Percentiles rank a stretch among this genome's conserved stretches.
Conservation (phyloP, 2,888 invertebrate species). For the Leptodirus hochenwartii region DNA sequence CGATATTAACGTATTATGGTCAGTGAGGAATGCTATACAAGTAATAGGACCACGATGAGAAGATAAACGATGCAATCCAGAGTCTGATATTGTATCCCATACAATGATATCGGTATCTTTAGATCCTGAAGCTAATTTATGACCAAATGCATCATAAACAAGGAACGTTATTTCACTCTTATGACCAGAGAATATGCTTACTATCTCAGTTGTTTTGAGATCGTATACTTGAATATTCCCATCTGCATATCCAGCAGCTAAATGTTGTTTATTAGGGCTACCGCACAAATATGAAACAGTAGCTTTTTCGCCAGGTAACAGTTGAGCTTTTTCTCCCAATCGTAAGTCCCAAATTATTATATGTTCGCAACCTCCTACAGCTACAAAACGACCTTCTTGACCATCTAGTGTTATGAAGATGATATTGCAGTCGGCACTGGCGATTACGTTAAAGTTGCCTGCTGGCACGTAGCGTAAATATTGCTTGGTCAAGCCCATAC, state of each 20-base stretch:
- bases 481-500: slow-evolving; percentile 83
- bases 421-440: slow-evolving; percentile 61
- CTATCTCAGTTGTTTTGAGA: slow-evolving; percentile 48
- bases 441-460: slow-evolving; percentile 77
- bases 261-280: slow-evolving; percentile 54
- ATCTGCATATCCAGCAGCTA: slow-evolving; percentile 86
- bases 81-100: slow-evolving; percentile 87
- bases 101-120: slow-evolving; percentile 90
- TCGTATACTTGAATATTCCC: slow-evolving; percentile 76
- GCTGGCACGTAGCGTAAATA: slow-evolving; percentile 75
- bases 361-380: slow-evolving; percentile 87
- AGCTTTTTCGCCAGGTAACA: slow-evolving; percentile 62
- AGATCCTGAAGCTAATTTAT: slow-evolving; percentile 75
- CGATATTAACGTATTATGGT: slow-evolving; percentile 52
- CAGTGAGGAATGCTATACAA: slow-evolving; percentile 53
- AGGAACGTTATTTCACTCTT: slow-evolving; percentile 66
- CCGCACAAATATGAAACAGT: slow-evolving; percentile 60
- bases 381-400: slow-evolving; percentile 67
- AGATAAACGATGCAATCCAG: slow-evolving; percentile 71
- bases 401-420: slow-evolving; percentile 60
- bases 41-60: slow-evolving; percentile 89
- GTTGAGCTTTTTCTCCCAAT: slow-evolving; percentile 61
- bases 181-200: slow-evolving; percentile 69
- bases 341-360: slow-evolving; percentile 88
- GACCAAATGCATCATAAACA: slow-evolving; percentile 66